phyloP scores from a whole-genome alignment of 2,888 invertebrate species.

The Oscheius sp. region DNA sequence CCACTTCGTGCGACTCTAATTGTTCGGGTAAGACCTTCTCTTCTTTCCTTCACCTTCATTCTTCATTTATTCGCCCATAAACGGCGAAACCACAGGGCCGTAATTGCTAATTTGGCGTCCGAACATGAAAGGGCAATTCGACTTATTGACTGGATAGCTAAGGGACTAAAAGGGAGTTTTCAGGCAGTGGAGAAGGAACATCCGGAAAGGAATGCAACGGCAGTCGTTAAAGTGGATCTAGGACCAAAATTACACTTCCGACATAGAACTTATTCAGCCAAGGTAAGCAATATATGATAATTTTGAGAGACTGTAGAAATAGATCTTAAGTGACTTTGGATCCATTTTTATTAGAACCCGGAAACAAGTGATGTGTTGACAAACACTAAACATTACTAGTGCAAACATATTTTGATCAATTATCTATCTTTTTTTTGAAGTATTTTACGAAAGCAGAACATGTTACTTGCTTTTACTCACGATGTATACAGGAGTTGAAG shows the following conservation, averaged over 20 bases:
- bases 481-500: no score
- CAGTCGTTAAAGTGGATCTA: conserved; percentile 49
- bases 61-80: neutral
- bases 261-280: conserved; percentile 49
- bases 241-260: conserved; percentile 48
- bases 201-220: conserved; percentile 56
- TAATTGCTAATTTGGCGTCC: conserved; percentile 29
- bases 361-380: no score
- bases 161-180: conserved; percentile 9
- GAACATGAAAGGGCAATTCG: conserved; percentile 27
- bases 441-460: no score
- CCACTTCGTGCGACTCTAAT: conserved; percentile 53
- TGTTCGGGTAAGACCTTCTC: conserved; percentile 42
- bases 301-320: no score
- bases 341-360: no score
- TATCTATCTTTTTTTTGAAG: no score
- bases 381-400: no score
- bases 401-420: no score
- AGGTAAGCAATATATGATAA: neutral
- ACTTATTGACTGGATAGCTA: conserved; percentile 25
- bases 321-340: no score
- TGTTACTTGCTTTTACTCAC: no score
- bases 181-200: conserved; percentile 61
- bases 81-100: neutral
- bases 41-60: neutral